A percentile compares a stretch with the other conserved stretches of the same genome.
Conservation (phyloP, 1,140 invertebrate species). For the Zaprionus ghesquierei region DNA sequence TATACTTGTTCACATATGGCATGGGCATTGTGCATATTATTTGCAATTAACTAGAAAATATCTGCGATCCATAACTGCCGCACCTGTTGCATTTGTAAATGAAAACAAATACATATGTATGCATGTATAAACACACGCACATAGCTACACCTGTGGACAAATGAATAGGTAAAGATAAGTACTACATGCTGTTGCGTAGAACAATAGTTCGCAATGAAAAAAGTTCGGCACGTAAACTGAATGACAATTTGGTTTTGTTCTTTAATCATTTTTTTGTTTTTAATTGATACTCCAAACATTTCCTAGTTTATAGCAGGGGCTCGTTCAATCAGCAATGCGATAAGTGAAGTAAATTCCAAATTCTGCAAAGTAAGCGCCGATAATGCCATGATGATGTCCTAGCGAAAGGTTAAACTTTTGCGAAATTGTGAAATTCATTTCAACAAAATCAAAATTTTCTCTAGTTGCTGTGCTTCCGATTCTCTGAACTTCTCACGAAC, state of each 20-base stretch:
- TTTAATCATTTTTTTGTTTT: not conserved
- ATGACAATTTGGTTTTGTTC: not conserved
- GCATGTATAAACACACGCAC: not conserved
- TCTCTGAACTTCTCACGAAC: too few relatives aligned
- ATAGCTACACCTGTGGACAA: not conserved
- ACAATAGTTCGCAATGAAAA: not conserved
- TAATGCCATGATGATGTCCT: not conserved
- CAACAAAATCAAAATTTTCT: not conserved
- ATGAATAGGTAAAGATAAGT: not conserved
- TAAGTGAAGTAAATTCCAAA: not conserved
- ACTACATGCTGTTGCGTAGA: not conserved
- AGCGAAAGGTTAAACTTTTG: constrained; percentile 47
- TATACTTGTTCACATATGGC: not conserved
- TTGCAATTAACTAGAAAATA: not conserved
- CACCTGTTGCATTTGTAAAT: constrained; percentile 23
- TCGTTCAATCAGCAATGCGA: not conserved
- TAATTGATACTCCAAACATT: not conserved
- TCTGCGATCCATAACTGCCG: not conserved
- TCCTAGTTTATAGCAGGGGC: not conserved
- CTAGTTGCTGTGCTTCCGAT: not conserved
- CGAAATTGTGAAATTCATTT: constrained; percentile 40
- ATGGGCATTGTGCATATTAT: not conserved
- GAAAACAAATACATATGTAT: too few relatives aligned
- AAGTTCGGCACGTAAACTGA: not conserved
- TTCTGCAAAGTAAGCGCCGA: not conserved